Percentiles rank a stretch among this genome's conserved stretches.
Conservation (phyloP, 2,797 vertebrate genomes). For the Periophthalmus magnuspinnatus region DNA sequence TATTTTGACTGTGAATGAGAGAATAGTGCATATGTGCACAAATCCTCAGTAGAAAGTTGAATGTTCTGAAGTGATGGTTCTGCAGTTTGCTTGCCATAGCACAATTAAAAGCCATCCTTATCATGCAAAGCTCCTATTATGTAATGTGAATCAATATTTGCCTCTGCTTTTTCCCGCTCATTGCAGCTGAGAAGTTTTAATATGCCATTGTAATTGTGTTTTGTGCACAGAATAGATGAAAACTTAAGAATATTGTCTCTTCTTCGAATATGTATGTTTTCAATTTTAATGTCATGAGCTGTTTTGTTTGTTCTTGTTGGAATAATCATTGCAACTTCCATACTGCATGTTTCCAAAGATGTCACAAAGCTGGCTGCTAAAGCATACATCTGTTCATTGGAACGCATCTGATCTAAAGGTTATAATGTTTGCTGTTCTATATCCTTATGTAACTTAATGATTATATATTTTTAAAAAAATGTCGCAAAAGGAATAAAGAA, state of each 20-base stretch:
- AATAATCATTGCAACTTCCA: conserved; percentile 31
- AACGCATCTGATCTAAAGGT: conserved; percentile 45
- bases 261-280: conserved; percentile 34
- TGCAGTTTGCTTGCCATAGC: conserved; percentile 65
- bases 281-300: conserved; percentile 24
- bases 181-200: conserved; percentile 30
- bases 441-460: conserved; percentile 52
- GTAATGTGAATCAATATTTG: conserved; percentile 78
- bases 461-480: conserved; percentile 50
- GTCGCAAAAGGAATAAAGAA: conserved; percentile 75
- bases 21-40: conserved; percentile 8
- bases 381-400: conserved; percentile 26
- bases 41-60: conserved; percentile 37
- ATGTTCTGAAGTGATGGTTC: conserved; percentile 55
- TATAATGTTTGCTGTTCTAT: conserved; percentile 56
- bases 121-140: conserved; percentile 64
- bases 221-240: conserved; percentile 32
- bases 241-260: conserved; percentile 37
- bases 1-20: conserved; percentile 29
- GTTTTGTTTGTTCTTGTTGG: conserved; percentile 22
- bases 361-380: conserved; percentile 64
- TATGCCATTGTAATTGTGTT: conserved; percentile 42
- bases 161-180: conserved; percentile 47
- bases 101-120: conserved; percentile 71
- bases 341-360: conserved; percentile 70